These are phyloP conservation scores for Pseudomyrmex cubaensis DNA, from an alignment of 1,140 invertebrate genomes.

Conservation along the genomic window DNA sequence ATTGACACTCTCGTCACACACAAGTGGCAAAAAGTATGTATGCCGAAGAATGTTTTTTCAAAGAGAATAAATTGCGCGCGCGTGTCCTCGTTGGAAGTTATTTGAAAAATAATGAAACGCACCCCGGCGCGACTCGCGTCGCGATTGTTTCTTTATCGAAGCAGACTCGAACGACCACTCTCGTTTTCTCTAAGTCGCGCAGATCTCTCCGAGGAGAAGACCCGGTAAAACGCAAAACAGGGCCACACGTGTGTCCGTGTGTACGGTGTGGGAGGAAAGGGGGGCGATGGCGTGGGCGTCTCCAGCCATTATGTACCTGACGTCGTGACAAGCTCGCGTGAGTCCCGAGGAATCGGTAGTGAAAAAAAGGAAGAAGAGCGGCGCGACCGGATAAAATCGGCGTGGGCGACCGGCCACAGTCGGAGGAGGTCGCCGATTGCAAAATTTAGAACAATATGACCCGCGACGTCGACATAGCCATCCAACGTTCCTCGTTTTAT, in stretches of 20 bases:
- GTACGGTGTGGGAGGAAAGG: conserved; percentile 58
- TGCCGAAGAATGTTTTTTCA: conserved; percentile 5
- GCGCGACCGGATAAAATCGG: conserved; percentile 21
- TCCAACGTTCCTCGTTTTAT: neutral
- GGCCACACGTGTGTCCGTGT: neutral
- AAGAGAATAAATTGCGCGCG: neutral
- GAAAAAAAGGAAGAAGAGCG: conserved; percentile 46
- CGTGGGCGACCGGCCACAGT: conserved; percentile 22
- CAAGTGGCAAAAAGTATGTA: neutral
- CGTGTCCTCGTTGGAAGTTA: neutral
- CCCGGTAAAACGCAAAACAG: conserved; percentile 53
- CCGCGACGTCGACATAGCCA: neutral
- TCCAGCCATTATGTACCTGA: conserved; percentile 74
- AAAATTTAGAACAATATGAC: conserved; percentile 49
- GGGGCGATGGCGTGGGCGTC: conserved; percentile 68
- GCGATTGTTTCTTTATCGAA: neutral
- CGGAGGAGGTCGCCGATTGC: conserved; percentile 34
- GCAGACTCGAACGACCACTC: neutral
- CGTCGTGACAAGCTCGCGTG: conserved; percentile 66
- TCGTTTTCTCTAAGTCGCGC: conserved; percentile 15
- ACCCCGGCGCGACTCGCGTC: neutral
- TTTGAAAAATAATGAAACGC: neutral
- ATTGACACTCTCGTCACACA: conserved; percentile 6
- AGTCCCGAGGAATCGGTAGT: conserved; percentile 68
- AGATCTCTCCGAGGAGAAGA: conserved; percentile 22